phyloP scores from a whole-genome alignment of 37 sponge, comb jelly and placozoan genomes.

The Ephydatia muelleri region DNA sequence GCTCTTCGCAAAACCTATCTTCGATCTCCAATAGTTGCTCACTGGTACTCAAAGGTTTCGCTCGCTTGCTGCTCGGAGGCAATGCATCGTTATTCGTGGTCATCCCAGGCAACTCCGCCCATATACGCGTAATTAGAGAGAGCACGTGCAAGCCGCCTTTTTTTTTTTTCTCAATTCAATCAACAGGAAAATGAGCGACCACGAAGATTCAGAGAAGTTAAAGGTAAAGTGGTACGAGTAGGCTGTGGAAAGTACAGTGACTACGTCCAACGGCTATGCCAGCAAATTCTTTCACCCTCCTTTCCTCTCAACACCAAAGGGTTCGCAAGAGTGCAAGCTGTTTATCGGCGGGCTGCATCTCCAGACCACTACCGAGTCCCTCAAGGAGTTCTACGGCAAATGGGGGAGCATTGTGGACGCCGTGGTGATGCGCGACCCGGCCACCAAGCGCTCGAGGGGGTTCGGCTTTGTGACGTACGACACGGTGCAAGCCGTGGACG shows the following conservation, averaged over 20 bases:
- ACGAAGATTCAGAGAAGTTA: neutral
- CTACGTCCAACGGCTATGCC: too few relatives aligned
- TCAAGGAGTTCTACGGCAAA: conserved; percentile 35
- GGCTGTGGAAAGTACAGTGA: too few relatives aligned
- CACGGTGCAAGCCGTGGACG: neutral
- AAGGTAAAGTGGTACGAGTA: neutral
- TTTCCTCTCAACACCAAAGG: neutral
- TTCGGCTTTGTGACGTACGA: conserved; percentile 65
- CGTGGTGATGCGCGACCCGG: conserved; percentile 58
- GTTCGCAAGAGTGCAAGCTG: conserved; percentile 51
- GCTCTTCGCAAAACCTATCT: conserved; percentile 16
- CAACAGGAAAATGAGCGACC: neutral
- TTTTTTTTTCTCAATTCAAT: neutral
- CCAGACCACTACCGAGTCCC: conserved; percentile 26
- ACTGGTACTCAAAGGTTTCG: neutral
- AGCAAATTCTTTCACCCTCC: neutral
- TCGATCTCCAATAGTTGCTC: conserved; percentile 23
- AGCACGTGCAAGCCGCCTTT: neutral
- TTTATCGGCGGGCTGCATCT: conserved; percentile 61
- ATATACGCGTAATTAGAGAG: neutral
- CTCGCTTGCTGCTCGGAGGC: neutral
- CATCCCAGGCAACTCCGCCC: neutral
- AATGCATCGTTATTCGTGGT: neutral
- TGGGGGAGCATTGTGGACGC: conserved; percentile 60
- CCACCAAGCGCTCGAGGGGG: conserved; percentile 49